Conservation (phyloP, 2,888 invertebrate genomes). For the Myopa testacea region DNA sequence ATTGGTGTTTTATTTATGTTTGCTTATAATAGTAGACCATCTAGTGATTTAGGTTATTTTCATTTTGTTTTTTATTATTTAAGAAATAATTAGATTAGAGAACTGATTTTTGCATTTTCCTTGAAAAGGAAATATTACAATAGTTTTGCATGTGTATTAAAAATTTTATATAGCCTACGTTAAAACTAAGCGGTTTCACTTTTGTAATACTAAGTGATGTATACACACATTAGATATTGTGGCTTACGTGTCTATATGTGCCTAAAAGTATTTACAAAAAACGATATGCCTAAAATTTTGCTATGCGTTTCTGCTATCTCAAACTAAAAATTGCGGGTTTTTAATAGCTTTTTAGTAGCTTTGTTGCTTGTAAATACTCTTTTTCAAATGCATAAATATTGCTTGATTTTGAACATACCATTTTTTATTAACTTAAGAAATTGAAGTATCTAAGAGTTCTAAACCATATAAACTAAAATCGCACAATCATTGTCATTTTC, state of each 20-base stretch:
- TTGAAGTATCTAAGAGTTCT: not conserved
- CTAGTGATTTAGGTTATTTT: not conserved
- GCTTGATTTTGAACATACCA: constrained; percentile 17
- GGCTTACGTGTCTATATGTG: constrained; percentile 8
- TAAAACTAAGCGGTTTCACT: not conserved
- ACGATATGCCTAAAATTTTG: constrained; percentile 36
- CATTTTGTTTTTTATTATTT: not conserved
- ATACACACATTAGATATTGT: constrained; percentile 1
- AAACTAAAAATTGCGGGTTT: not conserved
- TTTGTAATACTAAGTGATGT: not conserved
- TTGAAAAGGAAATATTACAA: no score
- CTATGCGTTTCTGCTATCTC: constrained; percentile 22
- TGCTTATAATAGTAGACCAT: not conserved
- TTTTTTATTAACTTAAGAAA: not conserved
- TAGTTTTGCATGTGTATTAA: not conserved
- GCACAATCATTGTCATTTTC: not conserved
- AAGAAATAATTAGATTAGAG: not conserved
- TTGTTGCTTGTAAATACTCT: constrained; percentile 6
- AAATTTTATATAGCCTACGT: not conserved
- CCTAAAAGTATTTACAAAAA: constrained; percentile 29
- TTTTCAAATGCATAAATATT: constrained; percentile 23
- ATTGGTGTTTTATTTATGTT: constrained; percentile 28
- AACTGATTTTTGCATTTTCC: no score
- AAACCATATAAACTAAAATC: constrained; percentile 31
- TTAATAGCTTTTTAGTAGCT: not conserved